Conservation (phyloP, 2,113 vertebrate genomes). For the Hoplias malabaricus region DNA sequence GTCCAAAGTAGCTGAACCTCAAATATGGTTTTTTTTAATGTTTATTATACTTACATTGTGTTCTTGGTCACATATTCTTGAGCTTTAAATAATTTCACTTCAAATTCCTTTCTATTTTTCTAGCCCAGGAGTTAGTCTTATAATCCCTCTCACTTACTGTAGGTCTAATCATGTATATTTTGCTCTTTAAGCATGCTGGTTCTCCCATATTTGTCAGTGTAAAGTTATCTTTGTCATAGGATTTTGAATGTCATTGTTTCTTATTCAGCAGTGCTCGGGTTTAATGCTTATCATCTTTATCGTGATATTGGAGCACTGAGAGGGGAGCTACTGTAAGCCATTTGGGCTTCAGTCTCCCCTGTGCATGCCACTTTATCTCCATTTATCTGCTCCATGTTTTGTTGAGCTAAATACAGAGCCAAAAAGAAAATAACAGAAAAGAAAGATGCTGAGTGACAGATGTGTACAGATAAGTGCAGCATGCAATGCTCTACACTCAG, state of each 20-base stretch:
- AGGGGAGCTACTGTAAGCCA: neutral
- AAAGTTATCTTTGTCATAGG: neutral
- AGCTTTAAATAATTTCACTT: too few relatives aligned
- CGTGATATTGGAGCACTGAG: neutral
- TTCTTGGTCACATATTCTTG: too few relatives aligned
- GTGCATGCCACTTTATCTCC: neutral
- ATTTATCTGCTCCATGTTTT: neutral
- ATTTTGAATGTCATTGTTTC: neutral
- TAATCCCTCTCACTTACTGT: neutral
- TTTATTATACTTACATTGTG: too few relatives aligned
- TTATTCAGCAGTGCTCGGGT: neutral
- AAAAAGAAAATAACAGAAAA: neutral
- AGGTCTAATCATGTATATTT: neutral
- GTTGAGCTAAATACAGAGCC: neutral
- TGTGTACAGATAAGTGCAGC: neutral
- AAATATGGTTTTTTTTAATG: too few relatives aligned
- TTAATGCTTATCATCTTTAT: neutral
- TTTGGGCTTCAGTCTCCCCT: neutral
- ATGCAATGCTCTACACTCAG: neutral
- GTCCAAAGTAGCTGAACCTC: too few relatives aligned
- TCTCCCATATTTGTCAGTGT: neutral
- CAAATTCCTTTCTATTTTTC: too few relatives aligned
- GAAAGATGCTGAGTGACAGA: constrained; percentile 2
- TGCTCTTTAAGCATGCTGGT: neutral
- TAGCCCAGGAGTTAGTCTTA: neutral